These are phyloP conservation scores for Trichonephila clavata DNA, from an alignment of 1,140 invertebrate genomes.

Conservation along the genomic window DNA sequence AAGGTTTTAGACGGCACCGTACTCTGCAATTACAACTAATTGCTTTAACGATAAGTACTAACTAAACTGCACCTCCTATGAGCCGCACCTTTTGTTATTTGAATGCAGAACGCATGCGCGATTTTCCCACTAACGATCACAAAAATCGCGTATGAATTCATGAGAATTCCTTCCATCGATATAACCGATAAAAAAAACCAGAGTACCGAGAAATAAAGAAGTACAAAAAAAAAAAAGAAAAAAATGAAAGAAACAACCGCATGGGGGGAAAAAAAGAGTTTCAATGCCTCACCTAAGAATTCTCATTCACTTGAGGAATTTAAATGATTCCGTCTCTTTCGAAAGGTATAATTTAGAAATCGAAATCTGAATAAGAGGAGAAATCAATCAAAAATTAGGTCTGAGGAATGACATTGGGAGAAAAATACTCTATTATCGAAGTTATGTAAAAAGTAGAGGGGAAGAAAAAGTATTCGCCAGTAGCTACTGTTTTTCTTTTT, in stretches of 20 bases:
- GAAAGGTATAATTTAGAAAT: conserved; percentile 74
- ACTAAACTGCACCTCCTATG: background rate
- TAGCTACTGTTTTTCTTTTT: conserved; percentile 18
- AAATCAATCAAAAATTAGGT: conserved; percentile 72
- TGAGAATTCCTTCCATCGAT: conserved; percentile 19
- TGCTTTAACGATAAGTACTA: conserved; percentile 43
- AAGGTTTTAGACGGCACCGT: background rate
- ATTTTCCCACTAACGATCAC: conserved; percentile 28
- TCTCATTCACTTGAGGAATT: conserved; percentile 52
- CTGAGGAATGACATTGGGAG: conserved; percentile 68
- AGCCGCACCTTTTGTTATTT: conserved; percentile 56
- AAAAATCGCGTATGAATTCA: conserved; percentile 22
- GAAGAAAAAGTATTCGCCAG: conserved; percentile 37
- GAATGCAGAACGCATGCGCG: conserved; percentile 3
- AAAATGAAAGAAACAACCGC: conserved; percentile 42
- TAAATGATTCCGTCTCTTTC: conserved; percentile 60
- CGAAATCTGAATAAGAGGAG: conserved; percentile 63
- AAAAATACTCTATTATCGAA: conserved; percentile 67
- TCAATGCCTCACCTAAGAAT: conserved; percentile 51
- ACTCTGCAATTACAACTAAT: conserved; percentile 31
- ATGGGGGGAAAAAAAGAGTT: background rate
- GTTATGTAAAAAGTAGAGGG: background rate
- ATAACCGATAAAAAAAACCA: conserved; percentile 35
- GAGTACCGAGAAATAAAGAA: background rate
- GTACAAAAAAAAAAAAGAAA: background rate